Conservation (phyloP, 2,113 vertebrate genomes). For the Grallaria varia region DNA sequence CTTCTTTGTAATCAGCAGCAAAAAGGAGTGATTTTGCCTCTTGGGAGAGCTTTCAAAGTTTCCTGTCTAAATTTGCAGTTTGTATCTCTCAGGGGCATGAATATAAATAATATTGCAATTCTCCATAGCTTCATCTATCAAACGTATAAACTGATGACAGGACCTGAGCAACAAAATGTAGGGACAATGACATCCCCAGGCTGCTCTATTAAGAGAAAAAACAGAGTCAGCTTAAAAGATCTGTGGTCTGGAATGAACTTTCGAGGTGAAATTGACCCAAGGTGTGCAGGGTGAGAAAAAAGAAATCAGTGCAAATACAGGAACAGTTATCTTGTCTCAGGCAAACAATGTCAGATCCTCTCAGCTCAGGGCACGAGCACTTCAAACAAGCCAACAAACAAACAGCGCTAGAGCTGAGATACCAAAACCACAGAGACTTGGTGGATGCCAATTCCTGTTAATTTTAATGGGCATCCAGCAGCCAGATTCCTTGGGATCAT, state of each 20-base stretch:
- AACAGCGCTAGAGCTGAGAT: neutral
- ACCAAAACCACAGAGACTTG: conserved; percentile 7
- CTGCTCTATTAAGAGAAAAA: neutral
- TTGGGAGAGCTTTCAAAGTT: conserved; percentile 37
- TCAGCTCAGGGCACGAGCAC: neutral
- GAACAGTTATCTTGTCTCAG: neutral
- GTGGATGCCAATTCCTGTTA: conserved; percentile 19
- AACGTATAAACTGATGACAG: neutral
- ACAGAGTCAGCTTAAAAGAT: neutral
- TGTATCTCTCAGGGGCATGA: conserved; percentile 12
- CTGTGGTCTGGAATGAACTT: neutral
- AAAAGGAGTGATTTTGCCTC: conserved; percentile 63
- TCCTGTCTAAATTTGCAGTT: conserved; percentile 42
- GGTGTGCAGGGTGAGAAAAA: neutral
- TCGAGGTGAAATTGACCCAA: neutral
- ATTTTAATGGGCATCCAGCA: conserved; percentile 24
- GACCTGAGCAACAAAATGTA: neutral
- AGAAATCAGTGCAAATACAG: neutral
- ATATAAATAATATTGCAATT: neutral
- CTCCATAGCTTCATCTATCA: conserved; percentile 31
- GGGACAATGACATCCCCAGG: neutral
- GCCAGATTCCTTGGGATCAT: neutral
- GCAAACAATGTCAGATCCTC: neutral
- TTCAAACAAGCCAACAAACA: conserved; percentile 29
- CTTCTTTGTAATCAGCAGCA: conserved; percentile 60